Evolutionary conservation across 2,797 vertebrate species (phyloP).

Genomic region (Fistularia commersonii): DNA sequence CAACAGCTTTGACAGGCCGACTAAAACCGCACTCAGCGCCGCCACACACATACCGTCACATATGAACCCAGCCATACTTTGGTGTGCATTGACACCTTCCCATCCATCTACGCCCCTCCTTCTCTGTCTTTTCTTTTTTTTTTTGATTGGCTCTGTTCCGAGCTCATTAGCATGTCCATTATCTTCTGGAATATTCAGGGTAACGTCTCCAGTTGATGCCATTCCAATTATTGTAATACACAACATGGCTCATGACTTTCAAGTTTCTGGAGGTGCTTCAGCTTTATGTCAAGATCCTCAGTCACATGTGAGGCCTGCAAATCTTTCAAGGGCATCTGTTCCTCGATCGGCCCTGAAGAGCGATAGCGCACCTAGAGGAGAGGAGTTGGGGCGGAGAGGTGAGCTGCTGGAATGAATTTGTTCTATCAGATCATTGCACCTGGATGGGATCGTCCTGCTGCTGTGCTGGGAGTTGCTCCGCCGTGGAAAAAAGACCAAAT

Average conservation of each 20-base stretch:
- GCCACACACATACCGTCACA: constrained; percentile 32
- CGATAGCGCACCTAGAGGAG: constrained; percentile 50
- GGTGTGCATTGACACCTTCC: constrained; percentile 31
- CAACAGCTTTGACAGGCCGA: constrained; percentile 58
- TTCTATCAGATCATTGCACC: constrained; percentile 98
- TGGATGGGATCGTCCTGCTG: constrained; percentile 94
- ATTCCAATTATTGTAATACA: constrained; percentile 79
- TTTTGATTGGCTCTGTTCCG: constrained; percentile 77
- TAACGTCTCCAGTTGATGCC: constrained; percentile 75
- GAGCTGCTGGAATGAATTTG: constrained; percentile 89
- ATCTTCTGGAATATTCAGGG: constrained; percentile 75
- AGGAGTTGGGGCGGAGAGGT: constrained; percentile 53
- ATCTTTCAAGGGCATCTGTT: constrained; percentile 90
- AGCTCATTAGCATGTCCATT: constrained; percentile 80
- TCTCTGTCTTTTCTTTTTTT: constrained; percentile 35
- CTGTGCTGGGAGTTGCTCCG: constrained; percentile 93
- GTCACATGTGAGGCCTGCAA: constrained; percentile 68
- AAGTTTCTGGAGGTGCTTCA: constrained; percentile 80
- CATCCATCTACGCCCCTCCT: constrained; percentile 37
- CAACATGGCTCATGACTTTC: constrained; percentile 78
- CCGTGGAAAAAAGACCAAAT: constrained; percentile 89
- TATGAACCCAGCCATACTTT: constrained; percentile 16
- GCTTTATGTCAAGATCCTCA: constrained; percentile 76
- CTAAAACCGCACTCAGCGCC: constrained; percentile 34
- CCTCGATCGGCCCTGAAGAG: constrained; percentile 81